Percentiles rank a stretch among this genome's conserved stretches.
Conservation (phyloP, 2,797 vertebrate genomes). For the Melanotaenia parkinsoni region DNA sequence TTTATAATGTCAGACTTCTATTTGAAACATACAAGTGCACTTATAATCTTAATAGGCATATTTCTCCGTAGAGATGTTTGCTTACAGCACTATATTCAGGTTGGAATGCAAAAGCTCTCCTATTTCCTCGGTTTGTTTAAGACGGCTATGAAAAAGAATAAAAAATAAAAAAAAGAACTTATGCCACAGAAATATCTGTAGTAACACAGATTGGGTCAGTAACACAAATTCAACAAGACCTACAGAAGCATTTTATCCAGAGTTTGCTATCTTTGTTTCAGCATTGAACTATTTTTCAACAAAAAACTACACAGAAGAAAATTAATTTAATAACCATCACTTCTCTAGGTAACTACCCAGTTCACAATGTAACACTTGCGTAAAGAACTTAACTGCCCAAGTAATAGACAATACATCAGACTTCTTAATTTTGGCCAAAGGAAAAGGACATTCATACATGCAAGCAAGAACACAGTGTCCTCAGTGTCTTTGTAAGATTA, state of each 20-base stretch:
- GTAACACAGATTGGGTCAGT: neutral
- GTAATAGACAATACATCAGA: neutral
- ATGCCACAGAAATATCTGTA: conserved; percentile 21
- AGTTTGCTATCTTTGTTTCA: neutral
- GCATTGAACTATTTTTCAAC: neutral
- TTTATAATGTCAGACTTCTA: conserved; percentile 57
- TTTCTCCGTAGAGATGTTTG: conserved; percentile 59
- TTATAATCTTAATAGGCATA: conserved; percentile 52
- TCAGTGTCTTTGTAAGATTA: neutral
- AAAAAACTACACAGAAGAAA: neutral
- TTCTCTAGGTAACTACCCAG: neutral
- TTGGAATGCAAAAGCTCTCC: conserved; percentile 34
- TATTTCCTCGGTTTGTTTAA: conserved; percentile 31
- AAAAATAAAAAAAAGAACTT: neutral
- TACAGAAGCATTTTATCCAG: conserved; percentile 23
- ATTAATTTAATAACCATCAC: neutral
- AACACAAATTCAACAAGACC: conserved; percentile 41
- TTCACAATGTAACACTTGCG: neutral
- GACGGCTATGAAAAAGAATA: conserved; percentile 1
- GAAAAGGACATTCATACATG: neutral
- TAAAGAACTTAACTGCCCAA: neutral
- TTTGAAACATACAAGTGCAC: conserved; percentile 55
- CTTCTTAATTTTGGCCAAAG: neutral
- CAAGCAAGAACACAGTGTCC: neutral
- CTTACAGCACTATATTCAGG: conserved; percentile 48